phyloP scores from a whole-genome alignment of 1,140 invertebrate species.

The Notospermus geniculatus region DNA sequence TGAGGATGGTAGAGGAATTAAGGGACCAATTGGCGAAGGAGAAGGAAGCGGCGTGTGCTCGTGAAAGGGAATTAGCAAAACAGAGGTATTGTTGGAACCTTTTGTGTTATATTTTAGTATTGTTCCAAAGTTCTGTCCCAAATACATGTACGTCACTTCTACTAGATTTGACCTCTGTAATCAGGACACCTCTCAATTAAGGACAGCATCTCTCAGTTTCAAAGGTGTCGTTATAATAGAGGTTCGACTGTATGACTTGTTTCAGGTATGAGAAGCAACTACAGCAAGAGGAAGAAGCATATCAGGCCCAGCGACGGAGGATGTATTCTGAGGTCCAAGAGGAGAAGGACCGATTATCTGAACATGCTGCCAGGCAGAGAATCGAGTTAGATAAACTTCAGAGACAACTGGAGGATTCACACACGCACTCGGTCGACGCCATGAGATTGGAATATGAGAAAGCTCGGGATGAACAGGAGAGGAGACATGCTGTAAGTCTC shows the following conservation, averaged over 20 bases:
- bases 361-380: conserved; percentile 45
- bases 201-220: too few relatives aligned
- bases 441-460: conserved; percentile 54
- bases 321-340: conserved; percentile 54
- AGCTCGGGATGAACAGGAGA: conserved; percentile 52
- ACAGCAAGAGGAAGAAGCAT: conserved; percentile 55
- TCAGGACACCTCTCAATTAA: too few relatives aligned
- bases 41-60: conserved; percentile 52
- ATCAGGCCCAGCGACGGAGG: conserved; percentile 50
- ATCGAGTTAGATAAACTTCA: conserved; percentile 52
- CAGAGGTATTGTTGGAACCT: too few relatives aligned
- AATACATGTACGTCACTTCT: too few relatives aligned
- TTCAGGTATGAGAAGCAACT: conserved; percentile 57
- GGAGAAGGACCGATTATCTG: conserved; percentile 52
- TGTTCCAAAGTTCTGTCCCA: too few relatives aligned
- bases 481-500: conserved; percentile 47
- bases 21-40: conserved; percentile 53
- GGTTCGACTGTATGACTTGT: too few relatives aligned
- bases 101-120: too few relatives aligned
- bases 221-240: too few relatives aligned
- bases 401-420: conserved; percentile 51
- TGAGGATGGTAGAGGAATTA: conserved; percentile 55
- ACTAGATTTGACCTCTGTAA: too few relatives aligned
- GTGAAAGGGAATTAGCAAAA: conserved; percentile 50
- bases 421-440: conserved; percentile 44